Conservation (phyloP, 2,113 vertebrate species). For the Antechinus flavipes region DNA sequence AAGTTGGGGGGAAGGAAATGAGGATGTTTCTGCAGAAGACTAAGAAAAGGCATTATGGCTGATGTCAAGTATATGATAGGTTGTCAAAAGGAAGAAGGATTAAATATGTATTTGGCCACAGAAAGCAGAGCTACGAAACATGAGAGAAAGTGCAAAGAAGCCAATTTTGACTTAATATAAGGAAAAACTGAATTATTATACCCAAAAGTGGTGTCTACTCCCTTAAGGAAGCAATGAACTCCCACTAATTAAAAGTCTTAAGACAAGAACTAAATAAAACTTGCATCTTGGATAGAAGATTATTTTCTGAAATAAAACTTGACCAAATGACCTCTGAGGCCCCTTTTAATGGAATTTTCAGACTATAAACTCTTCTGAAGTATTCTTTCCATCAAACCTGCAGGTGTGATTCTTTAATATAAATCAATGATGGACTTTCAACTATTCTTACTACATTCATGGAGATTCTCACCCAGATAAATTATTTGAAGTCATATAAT, state of each 20-base stretch:
- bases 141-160: neutral
- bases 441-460: neutral
- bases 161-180: neutral
- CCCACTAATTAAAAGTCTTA: neutral
- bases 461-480: neutral
- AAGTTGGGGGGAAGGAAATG: neutral
- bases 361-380: neutral
- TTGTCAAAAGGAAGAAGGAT: neutral
- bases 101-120: neutral
- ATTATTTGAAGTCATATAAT: neutral
- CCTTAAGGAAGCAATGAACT: neutral
- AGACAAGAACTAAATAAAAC: neutral
- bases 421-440: neutral
- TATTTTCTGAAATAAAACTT: neutral
- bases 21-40: neutral
- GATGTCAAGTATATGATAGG: neutral
- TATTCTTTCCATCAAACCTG: neutral
- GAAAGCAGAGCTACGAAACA: neutral
- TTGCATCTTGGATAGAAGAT: neutral
- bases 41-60: neutral
- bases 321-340: neutral
- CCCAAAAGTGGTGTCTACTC: neutral
- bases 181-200: neutral
- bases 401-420: neutral
- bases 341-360: neutral